Conservation (phyloP, 1,140 invertebrate species). For the Amphibalanus amphitrite region DNA sequence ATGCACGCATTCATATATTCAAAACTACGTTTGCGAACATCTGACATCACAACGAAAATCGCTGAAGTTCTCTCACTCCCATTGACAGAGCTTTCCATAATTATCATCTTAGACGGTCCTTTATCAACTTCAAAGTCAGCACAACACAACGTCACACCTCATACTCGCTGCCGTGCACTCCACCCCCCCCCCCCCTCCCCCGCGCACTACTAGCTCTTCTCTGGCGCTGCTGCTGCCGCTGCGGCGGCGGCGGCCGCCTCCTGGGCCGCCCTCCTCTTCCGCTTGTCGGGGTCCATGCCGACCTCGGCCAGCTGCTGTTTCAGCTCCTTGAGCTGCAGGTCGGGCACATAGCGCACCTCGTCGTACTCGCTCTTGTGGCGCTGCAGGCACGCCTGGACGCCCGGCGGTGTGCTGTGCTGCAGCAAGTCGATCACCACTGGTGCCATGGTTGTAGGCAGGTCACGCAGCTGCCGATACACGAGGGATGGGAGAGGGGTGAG, state of each 20-base stretch:
- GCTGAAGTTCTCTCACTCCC: no score
- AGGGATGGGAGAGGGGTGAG: slow-evolving; percentile 7
- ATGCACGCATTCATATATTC: no score
- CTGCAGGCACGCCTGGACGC: slow-evolving; percentile 46
- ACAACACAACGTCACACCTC: no score
- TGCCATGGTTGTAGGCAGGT: slow-evolving; percentile 35
- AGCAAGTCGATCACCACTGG: slow-evolving; percentile 48
- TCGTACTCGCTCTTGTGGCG: slow-evolving; percentile 39
- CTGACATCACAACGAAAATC: no score
- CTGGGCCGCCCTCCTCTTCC: neutral
- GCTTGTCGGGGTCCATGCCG: slow-evolving; percentile 2
- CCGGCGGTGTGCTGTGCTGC: slow-evolving; percentile 49
- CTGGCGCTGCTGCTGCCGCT: no score
- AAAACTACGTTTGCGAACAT: no score
- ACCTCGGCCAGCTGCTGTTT: slow-evolving; percentile 36
- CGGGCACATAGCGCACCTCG: slow-evolving; percentile 52
- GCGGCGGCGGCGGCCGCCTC: neutral
- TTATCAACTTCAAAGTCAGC: no score
- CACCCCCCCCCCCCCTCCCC: no score
- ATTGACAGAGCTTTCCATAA: no score
- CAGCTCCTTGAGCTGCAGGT: slow-evolving; percentile 51
- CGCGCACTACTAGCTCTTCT: neutral
- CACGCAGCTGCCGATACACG: slow-evolving; percentile 30
- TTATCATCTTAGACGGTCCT: no score
- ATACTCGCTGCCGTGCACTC: no score